Conservation (phyloP, 2,113 vertebrate genomes). For the Notechis scutatus region DNA sequence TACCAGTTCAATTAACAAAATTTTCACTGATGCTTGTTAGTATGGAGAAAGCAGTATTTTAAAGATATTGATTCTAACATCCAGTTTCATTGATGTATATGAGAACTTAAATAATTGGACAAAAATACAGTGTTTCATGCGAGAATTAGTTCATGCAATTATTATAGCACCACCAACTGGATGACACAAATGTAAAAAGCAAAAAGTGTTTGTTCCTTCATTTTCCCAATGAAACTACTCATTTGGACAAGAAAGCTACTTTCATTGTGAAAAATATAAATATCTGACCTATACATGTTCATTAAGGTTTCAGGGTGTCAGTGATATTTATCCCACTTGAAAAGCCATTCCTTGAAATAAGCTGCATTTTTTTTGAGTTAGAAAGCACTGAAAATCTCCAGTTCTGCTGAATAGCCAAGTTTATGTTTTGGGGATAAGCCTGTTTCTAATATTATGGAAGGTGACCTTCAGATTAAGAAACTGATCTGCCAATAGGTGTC, state of each 20-base stretch:
- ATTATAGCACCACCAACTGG: conserved; percentile 28
- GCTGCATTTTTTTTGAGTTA: background rate
- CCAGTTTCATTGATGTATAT: background rate
- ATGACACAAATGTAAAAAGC: conserved; percentile 10
- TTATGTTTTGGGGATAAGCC: background rate
- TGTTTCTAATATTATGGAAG: conserved; percentile 12
- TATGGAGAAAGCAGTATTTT: background rate
- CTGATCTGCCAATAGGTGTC: conserved; percentile 6
- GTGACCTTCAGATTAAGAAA: conserved; percentile 19
- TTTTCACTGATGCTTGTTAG: background rate
- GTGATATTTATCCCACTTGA: background rate
- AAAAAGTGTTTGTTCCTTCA: background rate
- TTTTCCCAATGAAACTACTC: background rate
- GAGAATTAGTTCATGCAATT: conserved; percentile 10
- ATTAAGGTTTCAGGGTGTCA: background rate
- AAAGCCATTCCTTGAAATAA: background rate
- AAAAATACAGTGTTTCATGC: background rate
- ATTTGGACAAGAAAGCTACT: background rate
- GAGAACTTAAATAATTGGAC: background rate
- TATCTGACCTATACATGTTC: background rate
- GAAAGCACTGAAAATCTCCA: background rate
- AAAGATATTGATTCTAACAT: background rate
- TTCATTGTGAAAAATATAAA: background rate
- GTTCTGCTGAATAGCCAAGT: conserved; percentile 1
- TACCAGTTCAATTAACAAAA: background rate